Evolutionary conservation across 1,140 invertebrate species (phyloP).

Genomic region (Triops longicaudatus): DNA sequence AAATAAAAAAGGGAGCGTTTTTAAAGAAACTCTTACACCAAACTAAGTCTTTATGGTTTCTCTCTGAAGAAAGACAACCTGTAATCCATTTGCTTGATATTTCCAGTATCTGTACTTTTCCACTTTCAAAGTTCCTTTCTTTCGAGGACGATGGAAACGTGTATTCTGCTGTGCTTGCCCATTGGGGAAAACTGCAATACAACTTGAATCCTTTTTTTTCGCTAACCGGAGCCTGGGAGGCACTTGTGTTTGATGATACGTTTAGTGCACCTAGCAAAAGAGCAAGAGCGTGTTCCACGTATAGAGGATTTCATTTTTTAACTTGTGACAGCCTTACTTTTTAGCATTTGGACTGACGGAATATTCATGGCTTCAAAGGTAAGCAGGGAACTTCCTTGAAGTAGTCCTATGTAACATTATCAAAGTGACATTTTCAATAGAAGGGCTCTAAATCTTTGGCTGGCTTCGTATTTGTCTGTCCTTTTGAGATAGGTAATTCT

Average conservation of each 20-base stretch:
- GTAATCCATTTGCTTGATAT: constrained; percentile 2
- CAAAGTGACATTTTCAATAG: no score
- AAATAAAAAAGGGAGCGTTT: neutral
- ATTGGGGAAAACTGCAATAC: neutral
- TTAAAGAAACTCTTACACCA: neutral
- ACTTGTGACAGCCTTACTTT: neutral
- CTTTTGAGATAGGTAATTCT: no score
- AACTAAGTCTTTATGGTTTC: neutral
- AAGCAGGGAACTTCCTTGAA: neutral
- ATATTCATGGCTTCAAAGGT: neutral
- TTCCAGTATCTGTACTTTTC: constrained; percentile 19
- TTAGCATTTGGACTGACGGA: neutral
- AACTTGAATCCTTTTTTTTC: constrained; percentile 3
- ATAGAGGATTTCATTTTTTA: neutral
- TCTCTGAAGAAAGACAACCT: neutral
- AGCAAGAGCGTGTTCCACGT: neutral
- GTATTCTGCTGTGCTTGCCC: constrained; percentile 10
- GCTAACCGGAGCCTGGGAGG: neutral
- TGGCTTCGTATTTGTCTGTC: no score
- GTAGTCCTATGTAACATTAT: no score
- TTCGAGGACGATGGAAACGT: neutral
- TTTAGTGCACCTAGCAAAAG: neutral
- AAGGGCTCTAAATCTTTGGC: no score
- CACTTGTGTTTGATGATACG: neutral
- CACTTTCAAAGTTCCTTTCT: neutral